Conservation (phyloP, 2,888 invertebrate species). For the Schrankia costaestrigalis region DNA sequence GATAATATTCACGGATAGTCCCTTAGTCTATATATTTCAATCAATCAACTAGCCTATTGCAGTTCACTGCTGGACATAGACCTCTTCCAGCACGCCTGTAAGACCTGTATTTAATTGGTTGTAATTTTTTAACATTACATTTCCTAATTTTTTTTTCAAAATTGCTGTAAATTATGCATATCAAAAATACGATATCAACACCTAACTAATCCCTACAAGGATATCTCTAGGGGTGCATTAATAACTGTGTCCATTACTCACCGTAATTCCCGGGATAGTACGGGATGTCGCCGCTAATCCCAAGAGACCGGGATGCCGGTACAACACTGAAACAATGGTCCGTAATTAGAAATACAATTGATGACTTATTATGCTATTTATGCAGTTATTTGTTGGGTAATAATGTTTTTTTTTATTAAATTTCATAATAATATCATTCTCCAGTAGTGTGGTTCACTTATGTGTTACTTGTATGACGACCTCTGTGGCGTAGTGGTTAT, state of each 20-base stretch:
- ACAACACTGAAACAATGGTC: conserved; percentile 39
- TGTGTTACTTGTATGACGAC: no score
- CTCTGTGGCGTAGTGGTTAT: no score
- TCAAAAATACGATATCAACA: conserved; percentile 17
- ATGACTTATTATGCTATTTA: conserved; percentile 19
- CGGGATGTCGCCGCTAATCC: conserved; percentile 39
- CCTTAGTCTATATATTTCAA: no score
- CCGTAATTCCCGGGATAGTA: conserved; percentile 43
- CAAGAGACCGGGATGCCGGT: conserved; percentile 31
- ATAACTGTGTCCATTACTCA: conserved; percentile 42
- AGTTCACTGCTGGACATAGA: no score
- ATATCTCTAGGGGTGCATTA: conserved; percentile 31
- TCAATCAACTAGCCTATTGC: no score
- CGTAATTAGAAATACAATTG: conserved; percentile 33
- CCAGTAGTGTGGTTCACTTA: background rate
- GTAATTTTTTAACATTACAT: no score
- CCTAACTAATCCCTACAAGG: conserved; percentile 29
- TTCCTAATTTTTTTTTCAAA: no score
- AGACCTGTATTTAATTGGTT: no score
- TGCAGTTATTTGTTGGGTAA: conserved; percentile 4
- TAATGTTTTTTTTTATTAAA: background rate
- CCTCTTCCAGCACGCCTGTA: no score
- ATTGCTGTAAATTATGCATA: conserved; percentile 9
- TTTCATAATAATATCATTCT: background rate
- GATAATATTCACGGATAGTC: no score